Conservation (phyloP, 2,113 vertebrate species). For the Xenus cinereus region DNA sequence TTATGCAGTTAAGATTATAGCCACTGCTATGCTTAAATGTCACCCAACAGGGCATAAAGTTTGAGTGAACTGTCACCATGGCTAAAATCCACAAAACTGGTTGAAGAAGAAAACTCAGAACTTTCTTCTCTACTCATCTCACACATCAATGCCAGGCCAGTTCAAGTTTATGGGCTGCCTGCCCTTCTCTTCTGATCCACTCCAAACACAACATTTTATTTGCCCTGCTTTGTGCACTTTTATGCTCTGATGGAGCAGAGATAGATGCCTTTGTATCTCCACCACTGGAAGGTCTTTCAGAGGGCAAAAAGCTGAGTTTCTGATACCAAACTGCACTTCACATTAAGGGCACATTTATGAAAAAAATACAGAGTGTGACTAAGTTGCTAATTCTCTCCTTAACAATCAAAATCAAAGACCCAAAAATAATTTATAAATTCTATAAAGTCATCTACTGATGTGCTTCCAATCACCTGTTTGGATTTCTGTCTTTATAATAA, state of each 20-base stretch:
- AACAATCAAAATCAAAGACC: background rate
- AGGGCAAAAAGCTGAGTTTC: background rate
- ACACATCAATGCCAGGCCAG: background rate
- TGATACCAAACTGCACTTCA: background rate
- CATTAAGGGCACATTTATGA: background rate
- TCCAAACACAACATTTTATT: background rate
- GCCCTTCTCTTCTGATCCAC: background rate
- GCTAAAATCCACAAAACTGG: background rate
- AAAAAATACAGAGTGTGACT: background rate
- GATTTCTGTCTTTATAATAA: background rate
- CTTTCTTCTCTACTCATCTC: background rate
- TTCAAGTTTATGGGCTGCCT: background rate
- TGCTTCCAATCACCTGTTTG: background rate
- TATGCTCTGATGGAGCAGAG: background rate
- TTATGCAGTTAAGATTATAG: background rate
- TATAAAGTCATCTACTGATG: background rate
- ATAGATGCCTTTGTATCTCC: background rate
- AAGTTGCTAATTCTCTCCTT: background rate
- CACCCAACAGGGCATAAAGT: background rate
- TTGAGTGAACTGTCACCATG: background rate
- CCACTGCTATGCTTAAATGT: background rate
- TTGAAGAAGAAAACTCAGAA: background rate
- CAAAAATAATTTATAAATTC: background rate
- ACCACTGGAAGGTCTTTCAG: background rate
- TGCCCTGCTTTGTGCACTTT: background rate